Evolutionary conservation across 2,888 invertebrate genomes (phyloP).

Genomic region (Ligdia adustata): DNA sequence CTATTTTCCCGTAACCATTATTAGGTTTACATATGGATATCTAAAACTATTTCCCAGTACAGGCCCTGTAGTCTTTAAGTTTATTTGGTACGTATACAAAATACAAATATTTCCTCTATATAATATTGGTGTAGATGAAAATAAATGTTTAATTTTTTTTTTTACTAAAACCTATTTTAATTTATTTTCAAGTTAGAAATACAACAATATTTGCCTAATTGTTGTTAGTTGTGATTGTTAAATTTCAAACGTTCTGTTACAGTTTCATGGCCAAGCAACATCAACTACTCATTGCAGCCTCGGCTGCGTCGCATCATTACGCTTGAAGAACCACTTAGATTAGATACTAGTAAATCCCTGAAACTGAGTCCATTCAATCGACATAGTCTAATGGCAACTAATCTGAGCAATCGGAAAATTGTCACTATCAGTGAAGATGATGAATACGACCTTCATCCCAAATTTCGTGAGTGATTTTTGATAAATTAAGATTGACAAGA

Average conservation of each 20-base stretch:
- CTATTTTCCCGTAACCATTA: too few relatives aligned
- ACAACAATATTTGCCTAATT: too few relatives aligned
- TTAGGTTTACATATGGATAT: too few relatives aligned
- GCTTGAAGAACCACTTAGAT: slow-evolving; percentile 55
- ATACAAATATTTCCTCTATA: too few relatives aligned
- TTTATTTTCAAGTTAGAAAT: too few relatives aligned
- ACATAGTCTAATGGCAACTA: slow-evolving; percentile 44
- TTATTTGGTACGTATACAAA: too few relatives aligned
- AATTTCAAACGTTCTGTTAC: slow-evolving; percentile 17
- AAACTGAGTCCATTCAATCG: slow-evolving; percentile 39
- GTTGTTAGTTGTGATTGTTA: slow-evolving; percentile 6
- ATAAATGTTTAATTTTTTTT: too few relatives aligned
- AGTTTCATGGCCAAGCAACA: slow-evolving; percentile 59
- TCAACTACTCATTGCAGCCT: slow-evolving; percentile 52
- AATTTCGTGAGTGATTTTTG: slow-evolving; percentile 55
- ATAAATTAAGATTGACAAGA: too few relatives aligned
- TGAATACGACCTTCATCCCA: slow-evolving; percentile 55
- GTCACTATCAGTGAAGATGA: slow-evolving; percentile 69
- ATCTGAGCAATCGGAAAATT: slow-evolving; percentile 61
- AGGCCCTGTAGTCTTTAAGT: too few relatives aligned
- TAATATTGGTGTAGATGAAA: too few relatives aligned
- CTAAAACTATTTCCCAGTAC: too few relatives aligned
- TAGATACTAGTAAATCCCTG: slow-evolving; percentile 53
- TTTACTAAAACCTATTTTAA: too few relatives aligned
- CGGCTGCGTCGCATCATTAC: slow-evolving; percentile 61